Conservation (phyloP, 2,113 vertebrate genomes). For the Eulemur macaco region DNA sequence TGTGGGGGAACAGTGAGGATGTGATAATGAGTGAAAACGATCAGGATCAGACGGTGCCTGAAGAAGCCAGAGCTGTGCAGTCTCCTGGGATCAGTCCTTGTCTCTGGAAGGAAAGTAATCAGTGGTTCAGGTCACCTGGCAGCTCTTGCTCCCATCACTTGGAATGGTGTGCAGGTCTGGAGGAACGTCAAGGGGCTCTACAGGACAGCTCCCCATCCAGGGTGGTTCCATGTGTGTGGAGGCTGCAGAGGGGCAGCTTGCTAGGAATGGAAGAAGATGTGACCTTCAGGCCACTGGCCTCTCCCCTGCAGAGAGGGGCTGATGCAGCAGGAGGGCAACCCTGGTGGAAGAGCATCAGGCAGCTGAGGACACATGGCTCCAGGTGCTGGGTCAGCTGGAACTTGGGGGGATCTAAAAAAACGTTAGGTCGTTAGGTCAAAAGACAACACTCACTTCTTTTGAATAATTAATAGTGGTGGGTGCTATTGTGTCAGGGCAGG, state of each 20-base stretch:
- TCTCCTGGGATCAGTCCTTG: background rate
- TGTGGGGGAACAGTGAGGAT: background rate
- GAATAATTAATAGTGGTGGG: background rate
- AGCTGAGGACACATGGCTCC: background rate
- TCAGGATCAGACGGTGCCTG: too few relatives aligned
- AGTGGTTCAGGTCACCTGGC: background rate
- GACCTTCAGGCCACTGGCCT: background rate
- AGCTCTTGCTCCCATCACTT: background rate
- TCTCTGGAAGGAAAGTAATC: background rate
- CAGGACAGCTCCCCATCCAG: background rate
- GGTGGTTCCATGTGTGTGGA: fast-evolving
- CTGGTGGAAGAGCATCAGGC: background rate
- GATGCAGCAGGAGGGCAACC: background rate
- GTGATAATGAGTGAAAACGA: background rate
- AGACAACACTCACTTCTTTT: background rate
- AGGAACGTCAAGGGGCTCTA: background rate
- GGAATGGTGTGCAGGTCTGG: background rate
- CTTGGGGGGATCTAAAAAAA: background rate
- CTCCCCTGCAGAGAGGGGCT: background rate
- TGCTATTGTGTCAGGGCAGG: too few relatives aligned
- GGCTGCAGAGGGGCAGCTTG: too few relatives aligned
- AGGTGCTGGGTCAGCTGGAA: background rate
- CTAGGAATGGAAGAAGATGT: background rate
- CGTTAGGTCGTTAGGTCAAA: background rate
- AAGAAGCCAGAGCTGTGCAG: background rate